These are phyloP conservation scores for Drosophila suzukii DNA, from an alignment of 1,140 invertebrate species.

Conservation along the genomic window DNA sequence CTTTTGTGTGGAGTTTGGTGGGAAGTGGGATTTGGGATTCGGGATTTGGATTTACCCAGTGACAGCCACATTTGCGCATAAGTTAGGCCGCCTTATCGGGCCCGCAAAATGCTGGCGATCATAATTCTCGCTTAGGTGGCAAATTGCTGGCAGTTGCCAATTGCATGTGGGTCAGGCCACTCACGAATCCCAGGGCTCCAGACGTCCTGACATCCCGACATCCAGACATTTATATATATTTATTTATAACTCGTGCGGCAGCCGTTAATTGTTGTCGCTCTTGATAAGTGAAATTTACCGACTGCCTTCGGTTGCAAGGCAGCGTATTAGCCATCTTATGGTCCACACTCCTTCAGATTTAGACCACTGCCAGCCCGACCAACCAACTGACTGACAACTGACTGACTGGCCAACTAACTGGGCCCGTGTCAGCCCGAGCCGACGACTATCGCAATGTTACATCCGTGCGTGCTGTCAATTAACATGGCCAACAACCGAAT, in stretches of 20 bases:
- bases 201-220: conserved; percentile 75
- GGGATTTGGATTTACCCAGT: conserved; percentile 13
- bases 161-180: conserved; percentile 73
- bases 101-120: conserved; percentile 73
- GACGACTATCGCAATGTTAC: conserved; percentile 71
- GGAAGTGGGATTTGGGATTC: conserved; percentile 42
- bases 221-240: conserved; percentile 57
- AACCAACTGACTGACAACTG: conserved; percentile 47
- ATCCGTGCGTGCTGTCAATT: conserved; percentile 73
- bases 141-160: conserved; percentile 76
- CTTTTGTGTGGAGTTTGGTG: conserved; percentile 62
- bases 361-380: conserved; percentile 2
- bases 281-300: conserved; percentile 72
- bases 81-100: conserved; percentile 61
- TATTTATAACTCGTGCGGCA: conserved; percentile 75
- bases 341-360: background rate
- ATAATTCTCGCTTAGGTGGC: conserved; percentile 78
- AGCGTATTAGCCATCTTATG: conserved; percentile 4
- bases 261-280: conserved; percentile 68
- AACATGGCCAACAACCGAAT: conserved; percentile 74
- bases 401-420: conserved; percentile 57
- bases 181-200: conserved; percentile 52
- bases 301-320: background rate
- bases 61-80: conserved; percentile 66
- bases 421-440: conserved; percentile 37